phyloP scores from a whole-genome alignment of 2,888 invertebrate genomes.

The Zeuzera pyrina region DNA sequence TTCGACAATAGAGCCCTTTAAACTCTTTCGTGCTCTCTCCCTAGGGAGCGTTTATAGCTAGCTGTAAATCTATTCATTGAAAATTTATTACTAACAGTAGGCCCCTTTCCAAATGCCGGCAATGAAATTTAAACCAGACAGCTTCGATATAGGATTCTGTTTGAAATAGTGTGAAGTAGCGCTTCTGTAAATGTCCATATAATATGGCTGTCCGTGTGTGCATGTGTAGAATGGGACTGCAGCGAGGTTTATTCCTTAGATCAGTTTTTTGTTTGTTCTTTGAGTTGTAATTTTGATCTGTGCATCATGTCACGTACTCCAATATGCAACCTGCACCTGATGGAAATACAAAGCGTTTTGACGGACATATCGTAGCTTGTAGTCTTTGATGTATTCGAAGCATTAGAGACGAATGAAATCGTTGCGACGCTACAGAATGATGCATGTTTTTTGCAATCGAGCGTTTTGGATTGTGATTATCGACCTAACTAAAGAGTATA shows the following conservation, averaged over 20 bases:
- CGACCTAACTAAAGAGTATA: too few relatives aligned
- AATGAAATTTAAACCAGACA: too few relatives aligned
- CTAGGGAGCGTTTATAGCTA: slow-evolving; percentile 32
- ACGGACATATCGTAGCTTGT: too few relatives aligned
- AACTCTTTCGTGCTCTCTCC: slow-evolving; percentile 23
- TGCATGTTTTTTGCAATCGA: too few relatives aligned
- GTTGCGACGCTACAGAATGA: too few relatives aligned
- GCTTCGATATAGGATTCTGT: too few relatives aligned
- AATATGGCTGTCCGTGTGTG: slow-evolving; percentile 3
- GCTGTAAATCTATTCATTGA: slow-evolving; percentile 33
- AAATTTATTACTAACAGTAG: slow-evolving; percentile 26
- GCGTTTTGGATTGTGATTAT: too few relatives aligned
- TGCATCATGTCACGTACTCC: slow-evolving; percentile 30
- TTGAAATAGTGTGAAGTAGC: too few relatives aligned
- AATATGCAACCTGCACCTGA: slow-evolving; percentile 27
- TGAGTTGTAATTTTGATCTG: slow-evolving; percentile 24
- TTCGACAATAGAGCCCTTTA: too few relatives aligned
- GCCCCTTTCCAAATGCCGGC: slow-evolving; percentile 16
- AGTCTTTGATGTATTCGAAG: too few relatives aligned
- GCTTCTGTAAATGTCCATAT: neutral
- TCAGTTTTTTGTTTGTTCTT: slow-evolving; percentile 30
- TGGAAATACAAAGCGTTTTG: slow-evolving; percentile 20
- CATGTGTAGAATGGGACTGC: slow-evolving; percentile 17
- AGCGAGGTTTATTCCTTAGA: slow-evolving; percentile 36
- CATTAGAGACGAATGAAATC: too few relatives aligned